Conservation (phyloP, 2,113 vertebrate genomes). For the Heliornis fulica region DNA sequence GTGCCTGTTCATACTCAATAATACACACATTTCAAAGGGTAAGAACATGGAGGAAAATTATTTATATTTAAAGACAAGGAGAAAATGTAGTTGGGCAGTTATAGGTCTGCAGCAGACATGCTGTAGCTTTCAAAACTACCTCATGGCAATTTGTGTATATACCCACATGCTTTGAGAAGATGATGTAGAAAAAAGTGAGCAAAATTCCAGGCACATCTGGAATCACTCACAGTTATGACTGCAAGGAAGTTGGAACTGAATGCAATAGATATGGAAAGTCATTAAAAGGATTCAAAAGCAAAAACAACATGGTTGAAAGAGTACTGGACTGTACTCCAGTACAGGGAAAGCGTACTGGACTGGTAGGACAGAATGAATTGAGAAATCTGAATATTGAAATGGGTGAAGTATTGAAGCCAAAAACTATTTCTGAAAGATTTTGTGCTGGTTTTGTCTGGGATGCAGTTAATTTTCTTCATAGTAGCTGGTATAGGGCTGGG, state of each 20-base stretch:
- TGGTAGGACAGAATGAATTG: not conserved
- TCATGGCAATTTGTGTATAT: not conserved
- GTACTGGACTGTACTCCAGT: no score
- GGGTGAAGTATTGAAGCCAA: not conserved
- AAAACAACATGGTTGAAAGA: not conserved
- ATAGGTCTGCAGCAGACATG: not conserved
- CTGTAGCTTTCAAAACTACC: not conserved
- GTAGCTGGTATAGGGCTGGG: no score
- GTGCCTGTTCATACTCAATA: not conserved
- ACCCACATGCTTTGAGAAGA: not conserved
- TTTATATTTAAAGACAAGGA: not conserved
- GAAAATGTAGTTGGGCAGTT: not conserved
- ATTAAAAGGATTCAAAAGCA: not conserved
- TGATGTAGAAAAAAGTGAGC: not conserved
- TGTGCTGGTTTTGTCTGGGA: no score
- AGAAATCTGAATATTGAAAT: not conserved
- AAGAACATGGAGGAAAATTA: not conserved
- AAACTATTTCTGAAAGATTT: not conserved
- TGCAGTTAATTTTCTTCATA: no score
- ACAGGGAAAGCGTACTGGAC: not conserved
- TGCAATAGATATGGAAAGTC: not conserved
- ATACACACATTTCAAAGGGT: not conserved
- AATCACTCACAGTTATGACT: not conserved
- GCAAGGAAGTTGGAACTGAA: slow-evolving; percentile 10
- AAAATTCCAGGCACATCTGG: slow-evolving; percentile 45